phyloP scores from a whole-genome alignment of 2,797 vertebrate genomes.

The Alauda arvensis region DNA sequence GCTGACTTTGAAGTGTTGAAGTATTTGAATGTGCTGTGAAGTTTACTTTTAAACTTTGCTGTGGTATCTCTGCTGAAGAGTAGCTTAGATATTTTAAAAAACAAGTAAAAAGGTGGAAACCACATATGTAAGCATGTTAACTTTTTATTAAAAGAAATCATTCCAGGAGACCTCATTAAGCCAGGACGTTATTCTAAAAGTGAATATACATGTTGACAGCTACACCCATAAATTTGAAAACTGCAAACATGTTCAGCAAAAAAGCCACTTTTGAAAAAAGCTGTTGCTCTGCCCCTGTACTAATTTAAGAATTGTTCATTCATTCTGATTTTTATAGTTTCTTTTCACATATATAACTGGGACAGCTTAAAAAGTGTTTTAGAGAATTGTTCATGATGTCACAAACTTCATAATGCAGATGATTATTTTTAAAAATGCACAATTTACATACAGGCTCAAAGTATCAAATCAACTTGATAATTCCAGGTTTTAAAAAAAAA shows the following conservation, averaged over 20 bases:
- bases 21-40: conserved; percentile 25
- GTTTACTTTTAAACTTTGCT: conserved; percentile 1
- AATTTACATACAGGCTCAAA: neutral
- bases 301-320: conserved; percentile 64
- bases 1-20: conserved; percentile 50
- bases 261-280: conserved; percentile 61
- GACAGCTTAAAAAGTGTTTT: conserved; percentile 32
- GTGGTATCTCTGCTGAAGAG: neutral
- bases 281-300: conserved; percentile 54
- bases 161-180: conserved; percentile 71
- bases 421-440: conserved; percentile 4
- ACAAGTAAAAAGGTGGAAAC: conserved; percentile 42
- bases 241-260: conserved; percentile 65
- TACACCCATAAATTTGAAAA: conserved; percentile 68
- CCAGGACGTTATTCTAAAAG: conserved; percentile 66
- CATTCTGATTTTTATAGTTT: conserved; percentile 57
- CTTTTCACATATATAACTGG: conserved; percentile 47
- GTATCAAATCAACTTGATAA: neutral
- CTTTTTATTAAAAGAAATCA: conserved; percentile 69
- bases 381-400: conserved; percentile 11
- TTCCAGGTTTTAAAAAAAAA: too few relatives aligned
- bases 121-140: conserved; percentile 64
- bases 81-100: neutral
- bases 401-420: neutral
- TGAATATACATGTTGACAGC: conserved; percentile 69